Evolutionary conservation across 2,888 invertebrate genomes (phyloP), one percentile per base, ranked within the genome.

Genomic region (Formica aserva): DNA sequence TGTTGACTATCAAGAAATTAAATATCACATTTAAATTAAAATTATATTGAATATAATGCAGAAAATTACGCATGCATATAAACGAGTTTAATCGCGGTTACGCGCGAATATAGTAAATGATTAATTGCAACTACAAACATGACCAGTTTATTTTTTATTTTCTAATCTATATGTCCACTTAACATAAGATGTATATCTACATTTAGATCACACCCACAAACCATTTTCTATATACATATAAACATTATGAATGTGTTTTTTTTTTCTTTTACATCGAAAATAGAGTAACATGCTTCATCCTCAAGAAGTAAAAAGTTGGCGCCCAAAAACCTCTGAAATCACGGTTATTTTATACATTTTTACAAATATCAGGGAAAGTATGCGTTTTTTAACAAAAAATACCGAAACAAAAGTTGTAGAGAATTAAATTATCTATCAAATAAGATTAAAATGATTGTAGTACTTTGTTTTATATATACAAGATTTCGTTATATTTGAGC

Each of bases 161-260:
- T 22, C 57, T 83, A 86, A 87, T 85, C 63, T 84, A 76, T 66
- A 63, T 63, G 57, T 26, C 35, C 9, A 66, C 48, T 71, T 84
- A 74, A 81, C 6, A 66, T 71, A 74, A 84, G 80, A 80, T 15
- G 65, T 76, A 66, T 48, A 77, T 48, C 38, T 82, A 69, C 69
- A 75, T 67, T 60, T 63, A n/a, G 22, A 82, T 86, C 84, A 89
- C 84, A 89, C 84, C 82, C 76, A 86, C 80, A 26, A 81, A 32
- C 62, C 29, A 62, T 67, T 81, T 22, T 60, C 2, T 45, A 18
- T 35, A 35, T 18, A 26, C 35, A 18, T 35, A 8, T 60, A 6
- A 57, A 55, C 3, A 8, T 8, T 29, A 9, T 13, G 1, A 22
- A 26, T 13, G 18, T 18, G 5, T 60, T 78, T 71, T 57, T 45